Evolutionary conservation across 2,113 vertebrate genomes (phyloP).

Genomic region (Burhinus oedicnemus): DNA sequence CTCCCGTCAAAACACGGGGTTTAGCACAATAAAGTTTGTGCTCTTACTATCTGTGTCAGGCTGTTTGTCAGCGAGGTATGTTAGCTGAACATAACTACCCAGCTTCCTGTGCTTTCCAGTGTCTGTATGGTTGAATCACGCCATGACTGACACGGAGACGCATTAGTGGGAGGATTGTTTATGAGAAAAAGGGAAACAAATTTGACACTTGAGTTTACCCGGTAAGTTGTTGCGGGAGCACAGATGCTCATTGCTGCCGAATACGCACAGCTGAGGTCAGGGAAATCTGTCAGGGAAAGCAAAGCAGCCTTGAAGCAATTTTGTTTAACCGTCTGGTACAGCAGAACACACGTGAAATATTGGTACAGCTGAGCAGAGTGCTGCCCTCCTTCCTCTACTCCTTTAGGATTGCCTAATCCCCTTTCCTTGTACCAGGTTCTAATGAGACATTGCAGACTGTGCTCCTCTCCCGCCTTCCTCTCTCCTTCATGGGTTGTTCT

Average conservation of each 20-base stretch:
- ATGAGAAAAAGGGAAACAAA: conserved; percentile 46
- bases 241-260: background rate
- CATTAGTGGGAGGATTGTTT: conserved; percentile 50
- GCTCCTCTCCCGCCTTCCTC: background rate
- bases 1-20: background rate
- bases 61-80: background rate
- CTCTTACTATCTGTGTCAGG: background rate
- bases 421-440: background rate
- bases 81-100: background rate
- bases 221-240: background rate
- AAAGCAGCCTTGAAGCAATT: background rate
- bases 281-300: conserved; percentile 17
- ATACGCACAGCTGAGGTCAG: background rate
- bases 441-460: background rate
- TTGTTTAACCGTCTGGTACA: background rate
- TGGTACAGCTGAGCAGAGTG: background rate
- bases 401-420: background rate
- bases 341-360: background rate
- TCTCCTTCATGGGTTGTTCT: background rate
- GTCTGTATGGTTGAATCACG: background rate
- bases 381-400: background rate
- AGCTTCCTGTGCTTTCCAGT: background rate
- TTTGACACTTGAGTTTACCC: conserved; percentile 43
- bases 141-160: background rate
- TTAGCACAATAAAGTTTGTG: background rate